Evolutionary conservation across 2,888 invertebrate species (phyloP), one percentile per base, ranked within the genome.

Genomic region (Cetonia aurata): DNA sequence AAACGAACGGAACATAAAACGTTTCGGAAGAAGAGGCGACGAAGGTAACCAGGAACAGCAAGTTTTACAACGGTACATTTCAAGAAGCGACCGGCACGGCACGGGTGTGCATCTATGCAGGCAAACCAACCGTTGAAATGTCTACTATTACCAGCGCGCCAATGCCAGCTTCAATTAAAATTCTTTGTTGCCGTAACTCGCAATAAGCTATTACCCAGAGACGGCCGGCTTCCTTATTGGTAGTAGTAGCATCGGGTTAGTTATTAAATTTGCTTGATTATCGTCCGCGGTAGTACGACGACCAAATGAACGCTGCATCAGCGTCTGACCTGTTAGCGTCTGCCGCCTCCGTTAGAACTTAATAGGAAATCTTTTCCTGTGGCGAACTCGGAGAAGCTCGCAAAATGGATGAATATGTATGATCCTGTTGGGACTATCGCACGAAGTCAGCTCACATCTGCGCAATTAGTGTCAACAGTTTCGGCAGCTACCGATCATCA

Each of bases 251-350:
- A 69, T 69, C 60, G 44, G 42, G 59, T 60, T 69, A 62, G 69
- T 69, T 69, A 69, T 69, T 69, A 69, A 69, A 69, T 69, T 69
- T 42, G 53, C 69, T 60, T 60, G 69, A 69, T 69, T 69, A 69
- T 50, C 60, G 42, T 60, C 60, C 46, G 46, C 48, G 48, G 46
- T 25, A 25, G 25, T 25, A 25, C 25, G 25, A 25, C 25, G 25
- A 25, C 25, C 25, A 53, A 53, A 31, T 53, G 53, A 53, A 53
- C 53, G 37, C 25, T 25, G 25, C 25, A 25, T 53, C 56, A 56
- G 37, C 56, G 56, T 37, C 37, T n/a, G 31, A 55, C 4, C 33
- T 55, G 33, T 55, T 33, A 19, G 42, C 59, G 60, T 25, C 25
- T 46, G 25, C 31, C n/a, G 46, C n/a, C 59, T 19, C 19, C 60